Percentiles rank a stretch among this genome's conserved stretches.
These are phyloP conservation scores for Osmerus mordax DNA, from an alignment of 2,113 vertebrate genomes.

Conservation along the genomic window DNA sequence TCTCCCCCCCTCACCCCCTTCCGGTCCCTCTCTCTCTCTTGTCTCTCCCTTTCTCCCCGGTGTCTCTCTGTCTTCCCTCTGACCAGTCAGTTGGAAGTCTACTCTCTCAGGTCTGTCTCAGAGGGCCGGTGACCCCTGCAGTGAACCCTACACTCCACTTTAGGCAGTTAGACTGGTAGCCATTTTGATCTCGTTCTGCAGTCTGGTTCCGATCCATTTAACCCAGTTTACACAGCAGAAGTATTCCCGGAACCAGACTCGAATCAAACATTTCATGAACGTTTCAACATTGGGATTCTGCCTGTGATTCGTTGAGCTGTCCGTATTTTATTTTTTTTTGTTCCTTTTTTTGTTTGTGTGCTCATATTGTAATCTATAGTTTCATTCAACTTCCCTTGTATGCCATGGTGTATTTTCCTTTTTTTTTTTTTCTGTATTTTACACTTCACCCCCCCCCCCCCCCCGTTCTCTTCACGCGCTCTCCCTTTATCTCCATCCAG, in stretches of 20 bases:
- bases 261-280: not conserved
- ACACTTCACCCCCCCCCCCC: no score
- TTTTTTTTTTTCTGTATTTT: no score
- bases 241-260: no score
- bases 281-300: not conserved
- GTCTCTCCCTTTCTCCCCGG: not conserved
- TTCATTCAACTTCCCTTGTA: no score
- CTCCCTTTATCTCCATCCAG: not conserved
- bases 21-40: not conserved
- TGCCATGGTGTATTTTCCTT: no score
- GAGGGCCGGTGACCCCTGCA: slow-evolving; percentile 31
- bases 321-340: no score
- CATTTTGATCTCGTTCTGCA: not conserved
- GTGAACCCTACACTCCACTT: slow-evolving; percentile 25
- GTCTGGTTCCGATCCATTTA: not conserved
- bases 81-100: slow-evolving; percentile 20
- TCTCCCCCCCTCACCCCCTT: slow-evolving; percentile 3
- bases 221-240: not conserved
- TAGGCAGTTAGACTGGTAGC: slow-evolving; percentile 13
- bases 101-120: slow-evolving; percentile 13
- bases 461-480: no score
- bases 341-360: no score
- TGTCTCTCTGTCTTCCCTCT: not conserved
- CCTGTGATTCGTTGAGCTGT: no score
- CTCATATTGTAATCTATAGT: no score